Percentiles rank a stretch among this genome's conserved stretches.
Conservation (phyloP, 2,113 vertebrate species). For the Tamias sibiricus region DNA sequence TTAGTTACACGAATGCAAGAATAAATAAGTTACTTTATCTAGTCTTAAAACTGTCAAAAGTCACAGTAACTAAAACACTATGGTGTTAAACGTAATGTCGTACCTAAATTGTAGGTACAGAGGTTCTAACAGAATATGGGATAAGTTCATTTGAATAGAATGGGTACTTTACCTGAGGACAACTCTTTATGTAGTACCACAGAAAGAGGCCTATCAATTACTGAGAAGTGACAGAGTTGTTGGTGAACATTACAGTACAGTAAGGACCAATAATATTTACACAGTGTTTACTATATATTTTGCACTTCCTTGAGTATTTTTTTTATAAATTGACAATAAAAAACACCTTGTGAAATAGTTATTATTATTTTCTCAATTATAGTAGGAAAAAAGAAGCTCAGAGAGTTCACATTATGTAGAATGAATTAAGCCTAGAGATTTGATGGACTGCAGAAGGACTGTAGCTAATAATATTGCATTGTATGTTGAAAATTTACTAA, state of each 20-base stretch:
- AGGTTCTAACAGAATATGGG: not conserved
- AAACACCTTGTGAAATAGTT: not conserved
- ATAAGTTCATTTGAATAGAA: not conserved
- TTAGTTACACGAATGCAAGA: not conserved
- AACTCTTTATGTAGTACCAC: not conserved
- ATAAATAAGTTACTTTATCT: not conserved
- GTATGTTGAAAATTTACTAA: not conserved
- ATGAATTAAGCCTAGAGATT: not conserved
- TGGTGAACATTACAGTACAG: not conserved
- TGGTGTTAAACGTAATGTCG: not conserved
- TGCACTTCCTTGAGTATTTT: not conserved
- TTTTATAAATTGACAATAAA: conserved; percentile 46
- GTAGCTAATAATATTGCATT: not conserved
- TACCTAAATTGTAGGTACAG: not conserved
- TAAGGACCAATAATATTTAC: not conserved
- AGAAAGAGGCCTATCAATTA: not conserved
- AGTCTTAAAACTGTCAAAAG: not conserved
- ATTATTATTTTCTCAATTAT: not conserved
- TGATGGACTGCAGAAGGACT: not conserved
- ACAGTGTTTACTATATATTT: not conserved
- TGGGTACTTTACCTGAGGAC: not conserved
- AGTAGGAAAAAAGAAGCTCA: not conserved
- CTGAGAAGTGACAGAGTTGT: not conserved
- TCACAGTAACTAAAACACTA: not conserved
- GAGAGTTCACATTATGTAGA: not conserved